Percentiles rank a stretch among this genome's conserved stretches.
These are phyloP conservation scores for Chauna torquata DNA, from an alignment of 2,113 vertebrate species.

Conservation along the genomic window DNA sequence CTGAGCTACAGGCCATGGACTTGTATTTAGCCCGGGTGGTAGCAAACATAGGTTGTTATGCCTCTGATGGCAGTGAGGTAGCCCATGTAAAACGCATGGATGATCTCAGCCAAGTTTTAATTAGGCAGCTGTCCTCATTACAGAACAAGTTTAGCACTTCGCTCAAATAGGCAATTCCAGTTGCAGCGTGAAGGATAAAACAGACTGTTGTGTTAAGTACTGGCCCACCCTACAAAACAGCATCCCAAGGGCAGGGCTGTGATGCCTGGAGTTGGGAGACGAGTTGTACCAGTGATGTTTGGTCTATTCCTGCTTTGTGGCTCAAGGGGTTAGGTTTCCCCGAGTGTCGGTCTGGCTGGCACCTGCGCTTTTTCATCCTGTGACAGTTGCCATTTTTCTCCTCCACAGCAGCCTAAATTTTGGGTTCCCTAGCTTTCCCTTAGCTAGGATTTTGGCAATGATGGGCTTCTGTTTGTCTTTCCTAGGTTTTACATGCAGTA, in stretches of 20 bases:
- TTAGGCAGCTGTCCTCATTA: neutral
- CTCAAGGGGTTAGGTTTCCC: neutral
- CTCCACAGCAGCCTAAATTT: neutral
- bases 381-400: neutral
- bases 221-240: neutral
- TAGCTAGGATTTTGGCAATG: neutral
- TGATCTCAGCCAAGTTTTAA: neutral
- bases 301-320: slow-evolving; percentile 10
- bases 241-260: neutral
- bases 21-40: neutral
- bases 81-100: neutral
- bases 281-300: neutral
- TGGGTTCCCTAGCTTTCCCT: neutral
- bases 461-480: neutral
- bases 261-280: neutral
- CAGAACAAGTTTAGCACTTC: neutral
- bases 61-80: neutral
- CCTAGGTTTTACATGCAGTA: neutral
- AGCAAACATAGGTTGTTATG: neutral
- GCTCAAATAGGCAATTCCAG: neutral
- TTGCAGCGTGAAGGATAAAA: neutral
- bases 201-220: neutral
- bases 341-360: neutral
- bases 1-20: neutral
- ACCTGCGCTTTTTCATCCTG: neutral